A percentile compares a stretch with the other conserved stretches of the same genome.
phyloP scores from a whole-genome alignment of 2,797 vertebrate genomes.

The Hemibagrus guttatus region DNA sequence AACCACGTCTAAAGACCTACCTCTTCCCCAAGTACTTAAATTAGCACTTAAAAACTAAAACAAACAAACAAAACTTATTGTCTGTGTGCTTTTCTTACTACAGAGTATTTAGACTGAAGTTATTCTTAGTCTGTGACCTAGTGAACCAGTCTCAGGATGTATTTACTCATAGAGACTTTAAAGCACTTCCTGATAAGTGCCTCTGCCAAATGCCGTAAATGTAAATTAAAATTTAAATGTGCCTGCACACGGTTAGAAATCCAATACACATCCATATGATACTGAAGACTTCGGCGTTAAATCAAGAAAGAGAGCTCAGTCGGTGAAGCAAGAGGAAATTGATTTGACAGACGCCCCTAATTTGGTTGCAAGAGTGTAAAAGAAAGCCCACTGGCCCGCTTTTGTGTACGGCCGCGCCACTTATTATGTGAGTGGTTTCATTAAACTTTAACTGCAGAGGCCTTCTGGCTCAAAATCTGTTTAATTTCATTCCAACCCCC shows the following conservation, averaged over 20 bases:
- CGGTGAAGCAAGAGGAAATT: slow-evolving; percentile 26
- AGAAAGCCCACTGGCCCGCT: slow-evolving; percentile 56
- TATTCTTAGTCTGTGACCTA: no score
- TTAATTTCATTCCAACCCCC: slow-evolving; percentile 65
- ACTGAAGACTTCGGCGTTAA: not conserved
- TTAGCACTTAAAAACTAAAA: no score
- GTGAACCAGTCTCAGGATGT: no score
- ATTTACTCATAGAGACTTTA: no score
- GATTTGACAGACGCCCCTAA: slow-evolving; percentile 44
- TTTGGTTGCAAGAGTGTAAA: slow-evolving; percentile 45
- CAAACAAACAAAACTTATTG: no score
- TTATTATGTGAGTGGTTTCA: slow-evolving; percentile 67
- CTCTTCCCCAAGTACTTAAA: no score
- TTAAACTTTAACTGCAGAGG: slow-evolving; percentile 71
- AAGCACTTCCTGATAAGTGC: no score
- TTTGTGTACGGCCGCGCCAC: slow-evolving; percentile 62
- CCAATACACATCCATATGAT: not conserved
- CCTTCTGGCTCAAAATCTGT: slow-evolving; percentile 75
- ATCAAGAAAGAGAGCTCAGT: not conserved
- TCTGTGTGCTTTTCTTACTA: no score
- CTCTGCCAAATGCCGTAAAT: no score
- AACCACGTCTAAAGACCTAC: no score
- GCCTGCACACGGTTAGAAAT: not conserved
- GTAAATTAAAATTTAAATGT: not conserved
- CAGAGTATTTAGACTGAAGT: no score